A percentile compares a stretch with the other conserved stretches of the same genome.
phyloP scores from a whole-genome alignment of 2,113 vertebrate genomes.

The Neotoma lepida region DNA sequence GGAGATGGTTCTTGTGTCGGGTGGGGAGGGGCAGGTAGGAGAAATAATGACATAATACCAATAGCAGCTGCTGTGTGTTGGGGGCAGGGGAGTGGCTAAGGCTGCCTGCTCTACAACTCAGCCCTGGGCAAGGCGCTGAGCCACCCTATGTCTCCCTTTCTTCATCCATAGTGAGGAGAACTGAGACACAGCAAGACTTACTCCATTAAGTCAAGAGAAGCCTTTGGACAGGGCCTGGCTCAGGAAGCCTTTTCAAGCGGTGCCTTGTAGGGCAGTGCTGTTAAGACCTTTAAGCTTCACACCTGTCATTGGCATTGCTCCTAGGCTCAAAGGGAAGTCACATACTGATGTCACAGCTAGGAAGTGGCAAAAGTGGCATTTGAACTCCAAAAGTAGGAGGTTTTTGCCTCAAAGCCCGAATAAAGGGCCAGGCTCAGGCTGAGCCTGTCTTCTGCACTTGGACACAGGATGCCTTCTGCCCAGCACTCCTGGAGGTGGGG shows the following conservation, averaged over 20 bases:
- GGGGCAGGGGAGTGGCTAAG: accelerated
- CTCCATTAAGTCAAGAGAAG: neutral
- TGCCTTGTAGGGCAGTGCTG: accelerated
- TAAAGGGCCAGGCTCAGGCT: neutral
- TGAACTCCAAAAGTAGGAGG: neutral
- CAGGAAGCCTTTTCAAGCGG: too few relatives aligned
- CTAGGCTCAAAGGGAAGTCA: neutral
- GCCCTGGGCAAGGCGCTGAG: neutral
- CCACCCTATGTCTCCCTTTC: neutral
- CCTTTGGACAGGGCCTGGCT: neutral
- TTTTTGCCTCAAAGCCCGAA: neutral
- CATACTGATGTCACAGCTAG: neutral
- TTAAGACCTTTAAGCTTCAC: neutral
- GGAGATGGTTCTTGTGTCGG: neutral
- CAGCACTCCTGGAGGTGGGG: neutral
- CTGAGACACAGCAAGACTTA: neutral
- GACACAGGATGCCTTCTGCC: neutral
- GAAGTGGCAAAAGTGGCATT: neutral
- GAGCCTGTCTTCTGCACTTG: neutral
- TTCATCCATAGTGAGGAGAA: neutral
- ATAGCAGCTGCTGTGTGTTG: neutral
- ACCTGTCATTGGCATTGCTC: neutral
- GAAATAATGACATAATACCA: neutral
- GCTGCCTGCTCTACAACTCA: neutral
- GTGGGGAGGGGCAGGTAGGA: neutral